Evolutionary conservation across 2,113 vertebrate species (phyloP), one percentile per base, ranked within the genome.

Genomic region (Datnioides undecimradiatus): DNA sequence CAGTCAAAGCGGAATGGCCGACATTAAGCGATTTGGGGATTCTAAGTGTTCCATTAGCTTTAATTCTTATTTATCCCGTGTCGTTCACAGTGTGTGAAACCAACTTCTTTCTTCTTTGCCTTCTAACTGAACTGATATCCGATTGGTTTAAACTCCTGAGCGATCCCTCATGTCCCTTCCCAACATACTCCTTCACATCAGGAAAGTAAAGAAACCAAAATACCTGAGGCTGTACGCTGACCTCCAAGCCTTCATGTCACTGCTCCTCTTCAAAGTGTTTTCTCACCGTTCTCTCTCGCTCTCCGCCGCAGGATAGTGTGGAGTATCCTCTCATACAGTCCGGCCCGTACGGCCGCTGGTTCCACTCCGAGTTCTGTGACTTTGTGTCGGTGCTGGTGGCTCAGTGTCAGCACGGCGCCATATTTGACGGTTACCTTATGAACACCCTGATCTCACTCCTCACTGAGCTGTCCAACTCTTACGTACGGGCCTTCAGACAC

Each of bases 351-450:
- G 96, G 96, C 92, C 97, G 96, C 82, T 96, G 96, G 91, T 98
- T 98, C 85, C 95, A 95, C 80, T 90, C 94, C 0, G 96, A 97
- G 90, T 96, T 98, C 90, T 96, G 96, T 54, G 96, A 98, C 81
- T 97, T 98, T n/a, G 91, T 96, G 83, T 92, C 95, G 0, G 94
- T 97, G 88, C 89, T 98, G 71, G 94, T 98, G 73, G 88, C 95
- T 23, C 96, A 95, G 84, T 96, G 96, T 92, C 96, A 97, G 86
- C 93, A 94, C 90, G 93, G 92, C 67, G 90, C 97, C 77, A 88
- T 98, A 55, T 97, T 96, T 25, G 96, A 98, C 46, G 90, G 92
- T 59, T 97, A 96, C 90, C 91, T 98, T 90, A 95, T 97, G 95
- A 95, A 94, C 89, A 90, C 95, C 0, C 48, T 98, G 63, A 95